Base-by-base conservation (phyloP, 2,888 invertebrate genomes). In the Timema podura region DNA sequence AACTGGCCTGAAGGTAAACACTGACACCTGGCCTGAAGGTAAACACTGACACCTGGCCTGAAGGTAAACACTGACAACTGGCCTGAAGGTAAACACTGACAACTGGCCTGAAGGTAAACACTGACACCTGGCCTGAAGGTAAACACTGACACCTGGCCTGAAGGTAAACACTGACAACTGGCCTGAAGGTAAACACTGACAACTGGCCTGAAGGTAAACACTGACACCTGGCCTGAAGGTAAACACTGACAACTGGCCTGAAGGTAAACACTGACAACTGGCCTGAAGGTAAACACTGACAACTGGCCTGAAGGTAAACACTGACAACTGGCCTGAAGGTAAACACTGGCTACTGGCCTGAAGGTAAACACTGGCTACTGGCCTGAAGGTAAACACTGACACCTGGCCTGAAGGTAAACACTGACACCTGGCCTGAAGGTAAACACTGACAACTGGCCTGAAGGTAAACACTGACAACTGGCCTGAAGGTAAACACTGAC, bases 371-470 rank as follows among this genome's bases (percentile, higher is more conserved):
- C 16, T 48, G 44, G 51, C 51, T 15, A 13, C 8, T 7, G 6
- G 15, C n/a, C n/a, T n/a, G 44, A 64, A 44, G 45, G 15, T 64
- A 30, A 30, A n/a, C n/a, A n/a, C n/a, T n/a, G n/a, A n/a, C n/a
- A n/a, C n/a, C n/a, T n/a, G n/a, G n/a, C n/a, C n/a, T n/a, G n/a
- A n/a, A n/a, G n/a, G n/a, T n/a, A n/a, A n/a, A n/a, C n/a, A n/a
- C n/a, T n/a, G 97, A 96, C 83, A 95, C 96, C 83, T 99, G 99
- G 99, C 98, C 98, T 74, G 91, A 95, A 89, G 98, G 98, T 98
- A 86, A 83, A 80, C 73, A 30, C 16, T 48, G 44, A 47, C 51
- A 45, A 13, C 8, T 7, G 6, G 15, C n/a, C n/a, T n/a, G 44
- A 64, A 44, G 45, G 15, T 64, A 30, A 30, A n/a, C n/a, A n/a